phyloP scores from a whole-genome alignment of 92 coral and sea anemone species.

The Phenganax stokvisi region DNA sequence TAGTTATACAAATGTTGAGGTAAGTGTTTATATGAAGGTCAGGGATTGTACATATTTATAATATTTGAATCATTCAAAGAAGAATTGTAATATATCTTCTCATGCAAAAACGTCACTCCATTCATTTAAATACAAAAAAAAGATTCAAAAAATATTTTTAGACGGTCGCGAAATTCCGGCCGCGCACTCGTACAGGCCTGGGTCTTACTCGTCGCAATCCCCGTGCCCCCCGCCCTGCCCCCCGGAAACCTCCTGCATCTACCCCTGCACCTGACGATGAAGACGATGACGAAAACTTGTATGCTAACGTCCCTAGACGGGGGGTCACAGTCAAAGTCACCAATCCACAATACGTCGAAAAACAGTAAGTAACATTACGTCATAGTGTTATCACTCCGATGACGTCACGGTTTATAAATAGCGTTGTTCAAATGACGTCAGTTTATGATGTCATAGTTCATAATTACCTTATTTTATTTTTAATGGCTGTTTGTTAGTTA shows the following conservation, averaged over 20 bases:
- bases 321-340: constrained; percentile 30
- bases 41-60: not conserved
- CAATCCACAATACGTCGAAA: constrained; percentile 23
- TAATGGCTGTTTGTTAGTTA: no score
- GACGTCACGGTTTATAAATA: no score
- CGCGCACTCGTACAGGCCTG: constrained; percentile 36
- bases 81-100: no score
- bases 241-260: not conserved
- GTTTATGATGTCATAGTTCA: not conserved
- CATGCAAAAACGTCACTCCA: no score
- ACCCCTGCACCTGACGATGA: constrained; percentile 5
- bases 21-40: not conserved
- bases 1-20: constrained; percentile 21
- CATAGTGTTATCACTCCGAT: not conserved
- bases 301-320: constrained; percentile 37
- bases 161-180: constrained; percentile 24
- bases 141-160: not conserved
- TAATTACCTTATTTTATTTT: not conserved
- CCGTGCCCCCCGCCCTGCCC: constrained; percentile 34
- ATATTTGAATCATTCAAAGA: no score
- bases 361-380: not conserved
- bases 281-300: constrained; percentile 24
- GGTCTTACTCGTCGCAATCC: constrained; percentile 42
- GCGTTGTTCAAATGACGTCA: no score
- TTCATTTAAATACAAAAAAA: not conserved